Evolutionary conservation across 2,888 invertebrate species (phyloP).

Genomic region (Axea sp.): DNA sequence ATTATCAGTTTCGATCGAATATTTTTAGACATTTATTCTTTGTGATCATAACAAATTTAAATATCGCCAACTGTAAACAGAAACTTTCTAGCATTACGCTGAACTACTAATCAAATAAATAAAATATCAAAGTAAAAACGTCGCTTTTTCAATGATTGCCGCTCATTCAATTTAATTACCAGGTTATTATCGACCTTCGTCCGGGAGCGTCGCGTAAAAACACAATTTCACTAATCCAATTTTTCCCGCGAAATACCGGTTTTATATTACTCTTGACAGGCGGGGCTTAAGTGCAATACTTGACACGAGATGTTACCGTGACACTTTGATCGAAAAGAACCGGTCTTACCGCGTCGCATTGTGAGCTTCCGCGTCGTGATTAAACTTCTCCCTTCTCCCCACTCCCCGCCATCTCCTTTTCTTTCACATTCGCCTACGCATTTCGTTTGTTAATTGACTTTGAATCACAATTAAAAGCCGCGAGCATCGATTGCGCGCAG

Average conservation of each 20-base stretch:
- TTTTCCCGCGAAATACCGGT: conserved; percentile 37
- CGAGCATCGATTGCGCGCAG: conserved; percentile 28
- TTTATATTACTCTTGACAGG: conserved; percentile 54
- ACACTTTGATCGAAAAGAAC: conserved; percentile 63
- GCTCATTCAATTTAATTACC: conserved; percentile 30
- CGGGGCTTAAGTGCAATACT: conserved; percentile 53
- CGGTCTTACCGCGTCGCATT: conserved; percentile 63
- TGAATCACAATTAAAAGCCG: conserved; percentile 66
- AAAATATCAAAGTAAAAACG: background rate
- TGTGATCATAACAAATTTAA: too few relatives aligned
- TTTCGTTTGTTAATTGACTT: conserved; percentile 70
- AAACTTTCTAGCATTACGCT: background rate
- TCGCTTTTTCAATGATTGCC: too few relatives aligned
- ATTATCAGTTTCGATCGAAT: too few relatives aligned
- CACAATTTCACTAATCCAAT: conserved; percentile 48
- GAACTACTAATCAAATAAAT: conserved; percentile 3
- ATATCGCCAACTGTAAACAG: background rate
- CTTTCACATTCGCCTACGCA: conserved; percentile 59
- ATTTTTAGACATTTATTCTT: too few relatives aligned
- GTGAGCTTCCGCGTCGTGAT: conserved; percentile 64
- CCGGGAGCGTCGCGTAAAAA: conserved; percentile 29
- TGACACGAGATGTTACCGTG: conserved; percentile 55
- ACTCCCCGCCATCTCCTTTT: background rate
- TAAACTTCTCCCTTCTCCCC: conserved; percentile 38
- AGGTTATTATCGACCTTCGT: background rate